Evolutionary conservation across 1,140 invertebrate genomes (phyloP).

Genomic region (Arion vulgaris): DNA sequence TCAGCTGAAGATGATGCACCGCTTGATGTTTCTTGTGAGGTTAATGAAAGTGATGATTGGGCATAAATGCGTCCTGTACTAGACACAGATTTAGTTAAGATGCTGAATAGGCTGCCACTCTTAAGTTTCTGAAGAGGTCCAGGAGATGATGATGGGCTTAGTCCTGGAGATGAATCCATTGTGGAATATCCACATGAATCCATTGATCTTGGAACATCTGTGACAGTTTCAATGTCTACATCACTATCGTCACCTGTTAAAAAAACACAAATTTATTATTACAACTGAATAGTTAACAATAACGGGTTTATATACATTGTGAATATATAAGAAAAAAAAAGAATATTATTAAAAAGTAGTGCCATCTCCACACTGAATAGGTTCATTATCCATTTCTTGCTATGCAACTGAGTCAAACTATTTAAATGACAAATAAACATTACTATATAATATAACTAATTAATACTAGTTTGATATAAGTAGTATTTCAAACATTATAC

Average conservation of each 20-base stretch:
- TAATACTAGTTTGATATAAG: too few species aligned
- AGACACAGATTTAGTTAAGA: neutral
- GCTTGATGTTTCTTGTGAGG: conserved; percentile 12
- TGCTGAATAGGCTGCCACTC: conserved; percentile 15
- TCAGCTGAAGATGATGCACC: neutral
- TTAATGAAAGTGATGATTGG: neutral
- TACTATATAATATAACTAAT: too few species aligned
- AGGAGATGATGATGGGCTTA: neutral
- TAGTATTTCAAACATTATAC: too few species aligned
- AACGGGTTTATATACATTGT: too few species aligned
- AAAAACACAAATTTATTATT: neutral
- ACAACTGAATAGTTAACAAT: too few species aligned
- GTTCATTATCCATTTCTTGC: too few species aligned
- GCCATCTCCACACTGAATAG: too few species aligned
- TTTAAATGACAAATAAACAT: too few species aligned
- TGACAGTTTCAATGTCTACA: conserved; percentile 40
- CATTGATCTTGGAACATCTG: conserved; percentile 9
- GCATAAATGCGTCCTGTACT: neutral
- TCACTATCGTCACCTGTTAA: conserved; percentile 36
- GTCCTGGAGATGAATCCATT: neutral
- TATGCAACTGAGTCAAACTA: too few species aligned
- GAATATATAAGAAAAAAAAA: too few species aligned
- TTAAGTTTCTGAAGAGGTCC: neutral
- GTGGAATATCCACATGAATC: conserved; percentile 30
- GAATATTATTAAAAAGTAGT: too few species aligned